Conservation (phyloP, 2,888 invertebrate species). For the Noctua janthina region DNA sequence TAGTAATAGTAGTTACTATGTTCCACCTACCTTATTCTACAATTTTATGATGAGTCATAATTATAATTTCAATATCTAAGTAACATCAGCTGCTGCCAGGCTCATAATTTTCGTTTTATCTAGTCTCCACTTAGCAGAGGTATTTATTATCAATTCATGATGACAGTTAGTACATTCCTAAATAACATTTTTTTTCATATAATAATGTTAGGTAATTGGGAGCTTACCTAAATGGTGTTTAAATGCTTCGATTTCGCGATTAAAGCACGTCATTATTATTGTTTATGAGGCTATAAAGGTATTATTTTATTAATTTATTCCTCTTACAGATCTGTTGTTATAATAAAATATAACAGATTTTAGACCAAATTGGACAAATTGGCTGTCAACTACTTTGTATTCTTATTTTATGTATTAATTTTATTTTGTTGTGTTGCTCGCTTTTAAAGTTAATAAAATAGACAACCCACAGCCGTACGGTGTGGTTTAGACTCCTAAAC, state of each 20-base stretch:
- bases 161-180: constrained; percentile 32
- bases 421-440: too few relatives aligned
- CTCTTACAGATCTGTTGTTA: too few relatives aligned
- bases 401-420: too few relatives aligned
- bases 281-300: constrained; percentile 6
- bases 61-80: not conserved
- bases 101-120: constrained; percentile 7
- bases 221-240: constrained; percentile 11
- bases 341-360: too few relatives aligned
- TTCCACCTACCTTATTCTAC: not conserved
- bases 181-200: constrained; percentile 12
- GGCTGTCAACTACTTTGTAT: too few relatives aligned
- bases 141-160: constrained; percentile 14
- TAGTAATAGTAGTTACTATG: too few relatives aligned
- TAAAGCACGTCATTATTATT: not conserved
- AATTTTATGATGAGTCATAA: constrained; percentile 40
- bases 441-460: not conserved
- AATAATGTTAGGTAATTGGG: not conserved
- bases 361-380: too few relatives aligned
- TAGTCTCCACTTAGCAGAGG: constrained; percentile 21
- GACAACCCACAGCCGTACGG: not conserved
- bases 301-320: not conserved
- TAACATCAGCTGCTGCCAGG: not conserved
- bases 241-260: constrained; percentile 12
- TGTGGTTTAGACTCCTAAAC: too few relatives aligned